Percentiles rank a stretch among this genome's conserved stretches.
These are phyloP conservation scores for Steromphala cineraria DNA, from an alignment of 2,888 invertebrate genomes.

Conservation along the genomic window DNA sequence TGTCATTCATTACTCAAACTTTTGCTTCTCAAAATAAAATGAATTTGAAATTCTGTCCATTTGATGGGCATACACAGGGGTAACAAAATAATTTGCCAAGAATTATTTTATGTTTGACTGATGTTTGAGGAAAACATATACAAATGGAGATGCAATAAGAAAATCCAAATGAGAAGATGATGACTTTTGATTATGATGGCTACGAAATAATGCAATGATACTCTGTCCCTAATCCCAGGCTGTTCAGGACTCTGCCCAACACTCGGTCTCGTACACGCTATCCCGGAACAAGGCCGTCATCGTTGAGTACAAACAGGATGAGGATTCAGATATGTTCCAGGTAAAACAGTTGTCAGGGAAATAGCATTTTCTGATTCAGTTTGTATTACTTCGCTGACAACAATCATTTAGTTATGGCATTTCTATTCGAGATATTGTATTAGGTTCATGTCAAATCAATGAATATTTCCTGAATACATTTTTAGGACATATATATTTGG, in stretches of 20 bases:
- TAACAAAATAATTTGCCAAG: no score
- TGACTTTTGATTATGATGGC: neutral
- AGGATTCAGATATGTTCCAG: constrained; percentile 99
- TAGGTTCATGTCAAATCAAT: no score
- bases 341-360: constrained; percentile 76
- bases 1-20: no score
- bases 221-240: constrained; percentile 82
- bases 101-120: no score
- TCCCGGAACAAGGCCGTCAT: constrained; percentile 97
- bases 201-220: neutral
- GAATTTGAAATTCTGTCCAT: neutral
- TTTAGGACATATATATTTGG: no score
- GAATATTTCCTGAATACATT: no score
- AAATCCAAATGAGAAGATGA: neutral
- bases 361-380: neutral
- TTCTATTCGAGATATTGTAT: no score
- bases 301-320: constrained; percentile 97
- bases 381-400: neutral
- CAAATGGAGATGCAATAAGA: neutral
- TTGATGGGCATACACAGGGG: no score
- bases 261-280: constrained; percentile 94
- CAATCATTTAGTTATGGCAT: no score
- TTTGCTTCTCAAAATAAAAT: neutral
- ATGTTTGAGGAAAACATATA: no score
- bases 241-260: constrained; percentile 93